Evolutionary conservation across 2,797 vertebrate species (phyloP).

Genomic region (Hemitrygon akajei): DNA sequence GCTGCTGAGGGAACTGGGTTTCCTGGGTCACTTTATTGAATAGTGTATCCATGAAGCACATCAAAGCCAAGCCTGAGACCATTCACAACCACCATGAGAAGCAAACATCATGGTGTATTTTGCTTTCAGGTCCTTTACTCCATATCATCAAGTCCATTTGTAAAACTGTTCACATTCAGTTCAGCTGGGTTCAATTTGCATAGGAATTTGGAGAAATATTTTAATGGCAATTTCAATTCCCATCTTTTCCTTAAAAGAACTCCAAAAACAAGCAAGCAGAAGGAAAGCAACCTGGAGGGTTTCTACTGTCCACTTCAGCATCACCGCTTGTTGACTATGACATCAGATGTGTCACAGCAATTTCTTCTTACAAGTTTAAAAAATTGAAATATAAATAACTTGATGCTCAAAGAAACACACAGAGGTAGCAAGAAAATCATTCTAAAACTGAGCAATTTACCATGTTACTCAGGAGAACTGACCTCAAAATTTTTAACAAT

Average conservation of each 20-base stretch:
- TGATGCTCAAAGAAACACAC: not conserved
- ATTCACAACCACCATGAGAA: not conserved
- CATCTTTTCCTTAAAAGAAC: not conserved
- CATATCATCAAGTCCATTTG: not conserved
- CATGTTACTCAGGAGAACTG: not conserved
- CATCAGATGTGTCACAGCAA: not conserved
- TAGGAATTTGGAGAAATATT: conserved; percentile 18
- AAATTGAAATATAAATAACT: not conserved
- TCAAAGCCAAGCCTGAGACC: not conserved
- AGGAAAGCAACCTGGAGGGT: not conserved
- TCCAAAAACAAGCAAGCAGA: not conserved
- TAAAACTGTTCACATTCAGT: not conserved
- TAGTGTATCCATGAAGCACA: not conserved
- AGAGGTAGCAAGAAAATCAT: not conserved
- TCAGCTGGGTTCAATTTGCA: no score
- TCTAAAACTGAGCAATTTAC: not conserved
- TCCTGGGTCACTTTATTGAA: not conserved
- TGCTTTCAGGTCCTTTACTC: not conserved
- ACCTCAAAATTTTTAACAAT: not conserved
- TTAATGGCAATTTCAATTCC: not conserved
- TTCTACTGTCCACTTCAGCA: not conserved
- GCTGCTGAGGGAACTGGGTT: not conserved
- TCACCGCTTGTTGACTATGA: not conserved
- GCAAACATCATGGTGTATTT: not conserved
- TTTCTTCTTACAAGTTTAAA: not conserved